Evolutionary conservation across 2,888 invertebrate species (phyloP).

Genomic region (Perithous albicinctus): DNA sequence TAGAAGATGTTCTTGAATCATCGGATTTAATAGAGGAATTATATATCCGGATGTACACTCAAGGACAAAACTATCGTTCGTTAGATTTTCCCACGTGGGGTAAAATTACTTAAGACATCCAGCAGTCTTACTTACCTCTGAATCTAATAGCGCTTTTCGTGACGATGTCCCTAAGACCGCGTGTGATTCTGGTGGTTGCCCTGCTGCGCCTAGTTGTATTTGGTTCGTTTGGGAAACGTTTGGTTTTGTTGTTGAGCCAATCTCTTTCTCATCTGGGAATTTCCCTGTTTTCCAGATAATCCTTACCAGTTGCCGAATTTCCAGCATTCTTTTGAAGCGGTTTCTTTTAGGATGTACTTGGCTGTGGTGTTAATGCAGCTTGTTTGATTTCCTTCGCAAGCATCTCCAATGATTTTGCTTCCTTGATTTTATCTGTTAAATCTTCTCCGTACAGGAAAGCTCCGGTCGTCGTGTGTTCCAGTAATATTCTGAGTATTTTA

Average conservation of each 20-base stretch:
- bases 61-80: neutral
- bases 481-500: slow-evolving; percentile 45
- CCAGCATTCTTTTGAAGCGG: neutral
- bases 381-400: slow-evolving; percentile 42
- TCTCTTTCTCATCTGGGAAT: slow-evolving; percentile 12
- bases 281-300: slow-evolving; percentile 42
- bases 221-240: neutral
- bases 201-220: neutral
- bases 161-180: slow-evolving; percentile 6
- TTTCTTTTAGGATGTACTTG: neutral
- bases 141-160: neutral
- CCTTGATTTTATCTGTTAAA: slow-evolving; percentile 43
- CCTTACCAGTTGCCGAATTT: slow-evolving; percentile 50
- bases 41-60: neutral
- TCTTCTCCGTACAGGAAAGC: slow-evolving; percentile 49
- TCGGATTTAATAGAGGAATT: neutral
- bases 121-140: neutral
- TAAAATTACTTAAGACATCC: neutral
- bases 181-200: slow-evolving; percentile 1
- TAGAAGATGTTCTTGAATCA: neutral
- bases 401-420: slow-evolving; percentile 51
- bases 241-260: neutral
- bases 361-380: neutral
- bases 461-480: slow-evolving; percentile 48
- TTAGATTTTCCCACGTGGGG: neutral